phyloP scores from a whole-genome alignment of 2,797 vertebrate genomes.

The Eospalax fontanierii region DNA sequence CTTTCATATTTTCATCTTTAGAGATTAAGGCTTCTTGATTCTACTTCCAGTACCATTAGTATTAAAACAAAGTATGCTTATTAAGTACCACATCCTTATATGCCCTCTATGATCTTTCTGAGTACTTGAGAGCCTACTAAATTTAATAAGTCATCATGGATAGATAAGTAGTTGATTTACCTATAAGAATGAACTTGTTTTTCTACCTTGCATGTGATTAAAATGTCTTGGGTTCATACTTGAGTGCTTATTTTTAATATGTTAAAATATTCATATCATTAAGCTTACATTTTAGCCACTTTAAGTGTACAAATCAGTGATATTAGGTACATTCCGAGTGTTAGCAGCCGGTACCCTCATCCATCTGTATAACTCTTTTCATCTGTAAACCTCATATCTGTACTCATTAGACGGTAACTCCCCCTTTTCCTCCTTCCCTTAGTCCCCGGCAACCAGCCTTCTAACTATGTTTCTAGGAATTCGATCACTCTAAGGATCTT shows the following conservation, averaged over 20 bases:
- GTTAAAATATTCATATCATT: not conserved
- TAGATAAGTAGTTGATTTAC: constrained; percentile 25
- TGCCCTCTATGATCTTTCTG: not conserved
- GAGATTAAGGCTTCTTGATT: constrained; percentile 45
- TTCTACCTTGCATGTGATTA: not conserved
- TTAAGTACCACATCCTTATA: not conserved
- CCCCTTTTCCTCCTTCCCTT: not conserved
- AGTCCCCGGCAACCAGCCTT: not conserved
- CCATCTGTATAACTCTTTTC: not conserved
- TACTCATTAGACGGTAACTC: not conserved
- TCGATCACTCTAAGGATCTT: not conserved
- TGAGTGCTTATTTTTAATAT: not conserved
- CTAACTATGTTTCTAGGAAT: not conserved
- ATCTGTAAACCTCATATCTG: not conserved
- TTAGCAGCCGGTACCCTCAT: not conserved
- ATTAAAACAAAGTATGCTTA: not conserved
- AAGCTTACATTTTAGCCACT: not conserved
- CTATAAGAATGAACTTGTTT: not conserved
- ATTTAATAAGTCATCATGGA: not conserved
- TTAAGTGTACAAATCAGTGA: not conserved
- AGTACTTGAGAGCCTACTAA: not conserved
- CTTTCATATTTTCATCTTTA: constrained; percentile 35
- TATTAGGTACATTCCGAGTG: not conserved
- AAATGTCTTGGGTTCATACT: not conserved
- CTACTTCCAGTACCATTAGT: constrained; percentile 14